phyloP scores from a whole-genome alignment of 2,113 vertebrate species.

The Brachirus orientalis region DNA sequence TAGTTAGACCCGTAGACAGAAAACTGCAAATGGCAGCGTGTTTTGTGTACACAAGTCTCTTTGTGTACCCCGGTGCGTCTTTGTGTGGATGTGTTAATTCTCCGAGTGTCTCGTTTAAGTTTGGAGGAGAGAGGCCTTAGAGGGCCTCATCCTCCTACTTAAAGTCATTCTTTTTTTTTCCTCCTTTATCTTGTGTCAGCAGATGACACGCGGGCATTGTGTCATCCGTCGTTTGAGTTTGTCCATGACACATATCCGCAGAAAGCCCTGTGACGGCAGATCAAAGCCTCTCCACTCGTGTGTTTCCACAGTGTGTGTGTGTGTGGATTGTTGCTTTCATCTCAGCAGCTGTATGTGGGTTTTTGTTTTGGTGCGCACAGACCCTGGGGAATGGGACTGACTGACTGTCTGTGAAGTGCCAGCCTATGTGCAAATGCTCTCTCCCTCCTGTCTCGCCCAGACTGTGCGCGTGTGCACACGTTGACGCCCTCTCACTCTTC shows the following conservation, averaged over 20 bases:
- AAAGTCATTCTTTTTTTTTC: conserved; percentile 7
- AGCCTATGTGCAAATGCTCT: conserved; percentile 33
- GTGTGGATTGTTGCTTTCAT: conserved; percentile 66
- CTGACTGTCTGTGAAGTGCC: conserved; percentile 17
- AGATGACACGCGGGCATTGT: conserved; percentile 42
- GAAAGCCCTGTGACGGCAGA: conserved; percentile 36
- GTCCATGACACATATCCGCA: conserved; percentile 30
- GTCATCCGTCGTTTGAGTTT: conserved; percentile 38
- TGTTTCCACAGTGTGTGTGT: conserved; percentile 49
- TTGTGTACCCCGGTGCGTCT: not conserved
- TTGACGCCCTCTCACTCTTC: conserved; percentile 66
- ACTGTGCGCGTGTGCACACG: conserved; percentile 54
- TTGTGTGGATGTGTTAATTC: conserved; percentile 13
- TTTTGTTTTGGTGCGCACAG: conserved; percentile 47
- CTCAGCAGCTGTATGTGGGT: conserved; percentile 61
- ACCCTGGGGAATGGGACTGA: conserved; percentile 17
- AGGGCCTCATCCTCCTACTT: conserved; percentile 3
- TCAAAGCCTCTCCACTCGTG: conserved; percentile 56
- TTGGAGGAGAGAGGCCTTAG: conserved; percentile 18
- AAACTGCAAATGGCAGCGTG: not conserved
- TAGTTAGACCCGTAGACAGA: conserved; percentile 3
- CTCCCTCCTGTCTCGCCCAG: conserved; percentile 28
- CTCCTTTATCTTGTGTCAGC: not conserved
- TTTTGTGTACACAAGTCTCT: not conserved
- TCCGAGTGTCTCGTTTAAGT: conserved; percentile 45